phyloP scores from a whole-genome alignment of 2,888 invertebrate genomes.

The Drymonia ruficornis region DNA sequence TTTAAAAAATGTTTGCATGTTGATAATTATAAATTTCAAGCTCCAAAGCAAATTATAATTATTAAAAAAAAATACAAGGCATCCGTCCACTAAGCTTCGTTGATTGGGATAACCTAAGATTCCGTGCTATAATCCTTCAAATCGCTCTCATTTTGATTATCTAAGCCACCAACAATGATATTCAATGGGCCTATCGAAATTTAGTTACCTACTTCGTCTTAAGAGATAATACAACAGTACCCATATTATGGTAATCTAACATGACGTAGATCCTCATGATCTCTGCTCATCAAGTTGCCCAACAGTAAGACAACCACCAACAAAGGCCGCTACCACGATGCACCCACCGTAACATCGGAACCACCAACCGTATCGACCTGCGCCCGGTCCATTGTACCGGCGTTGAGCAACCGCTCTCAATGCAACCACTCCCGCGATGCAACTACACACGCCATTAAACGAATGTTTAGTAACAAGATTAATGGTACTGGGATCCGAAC shows the following conservation, averaged over 20 bases:
- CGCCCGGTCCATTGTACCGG: constrained; percentile 27
- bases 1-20: too few relatives aligned
- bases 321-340: constrained; percentile 23
- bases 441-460: constrained; percentile 68
- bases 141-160: too few relatives aligned
- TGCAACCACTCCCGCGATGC: constrained; percentile 68
- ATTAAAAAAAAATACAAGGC: too few relatives aligned
- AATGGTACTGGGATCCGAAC: constrained; percentile 37
- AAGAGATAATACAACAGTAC: neutral
- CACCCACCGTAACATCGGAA: constrained; percentile 16
- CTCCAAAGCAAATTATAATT: too few relatives aligned
- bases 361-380: constrained; percentile 37
- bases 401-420: constrained; percentile 46
- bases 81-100: too few relatives aligned
- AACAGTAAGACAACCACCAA: constrained; percentile 21
- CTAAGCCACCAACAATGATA: too few relatives aligned
- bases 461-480: constrained; percentile 68
- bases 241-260: neutral
- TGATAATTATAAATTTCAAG: too few relatives aligned
- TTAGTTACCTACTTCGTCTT: too few relatives aligned
- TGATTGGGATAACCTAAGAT: too few relatives aligned
- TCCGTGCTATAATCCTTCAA: too few relatives aligned
- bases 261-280: constrained; percentile 4
- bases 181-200: too few relatives aligned
- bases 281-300: constrained; percentile 26